Evolutionary conservation across 64 coral and sea anemone genomes (phyloP).

Genomic region (Porites lutea): DNA sequence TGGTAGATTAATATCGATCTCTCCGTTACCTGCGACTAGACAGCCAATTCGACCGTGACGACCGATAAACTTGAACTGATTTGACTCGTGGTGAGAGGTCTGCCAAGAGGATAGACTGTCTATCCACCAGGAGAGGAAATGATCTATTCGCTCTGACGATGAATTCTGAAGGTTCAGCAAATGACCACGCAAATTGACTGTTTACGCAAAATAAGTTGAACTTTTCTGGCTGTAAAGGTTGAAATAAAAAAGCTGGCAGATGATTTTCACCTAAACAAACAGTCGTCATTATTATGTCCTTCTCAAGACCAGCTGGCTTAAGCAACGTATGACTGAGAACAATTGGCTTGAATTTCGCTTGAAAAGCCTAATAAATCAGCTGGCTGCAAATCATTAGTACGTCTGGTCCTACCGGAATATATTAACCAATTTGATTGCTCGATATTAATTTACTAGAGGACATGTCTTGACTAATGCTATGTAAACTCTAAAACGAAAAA

Average conservation of each 20-base stretch:
- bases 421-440: not conserved
- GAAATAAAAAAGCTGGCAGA: not conserved
- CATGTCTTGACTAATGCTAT: no score
- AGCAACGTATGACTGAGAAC: not conserved
- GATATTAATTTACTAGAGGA: no score
- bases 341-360: not conserved
- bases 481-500: no score
- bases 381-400: not conserved
- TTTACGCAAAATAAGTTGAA: not conserved
- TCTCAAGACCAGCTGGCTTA: not conserved
- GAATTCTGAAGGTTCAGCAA: no score
- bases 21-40: not conserved
- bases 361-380: not conserved
- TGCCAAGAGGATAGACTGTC: no score
- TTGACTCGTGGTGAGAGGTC: no score
- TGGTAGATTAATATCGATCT: no score
- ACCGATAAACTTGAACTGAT: no score
- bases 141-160: no score
- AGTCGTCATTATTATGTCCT: not conserved
- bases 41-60: not conserved
- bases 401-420: not conserved
- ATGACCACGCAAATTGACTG: not conserved
- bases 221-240: not conserved
- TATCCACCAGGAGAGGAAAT: no score
- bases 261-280: slow-evolving; percentile 6